phyloP scores from a whole-genome alignment of 1,140 invertebrate genomes.

The Achatina immaculata region DNA sequence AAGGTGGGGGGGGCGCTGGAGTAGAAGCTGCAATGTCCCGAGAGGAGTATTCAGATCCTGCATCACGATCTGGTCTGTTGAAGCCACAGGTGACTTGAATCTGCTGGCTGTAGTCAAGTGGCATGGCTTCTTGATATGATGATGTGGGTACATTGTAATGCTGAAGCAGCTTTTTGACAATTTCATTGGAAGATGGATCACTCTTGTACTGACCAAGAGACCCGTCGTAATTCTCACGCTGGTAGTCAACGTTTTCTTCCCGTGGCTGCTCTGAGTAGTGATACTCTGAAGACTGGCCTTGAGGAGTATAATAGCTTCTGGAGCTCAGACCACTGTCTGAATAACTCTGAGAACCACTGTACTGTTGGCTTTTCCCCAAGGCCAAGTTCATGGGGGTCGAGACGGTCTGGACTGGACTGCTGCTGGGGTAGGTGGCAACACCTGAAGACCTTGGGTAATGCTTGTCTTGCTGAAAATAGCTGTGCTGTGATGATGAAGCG shows the following conservation, averaged over 20 bases:
- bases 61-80: background rate
- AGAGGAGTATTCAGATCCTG: background rate
- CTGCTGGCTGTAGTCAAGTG: slow-evolving; percentile 19
- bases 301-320: slow-evolving; percentile 5
- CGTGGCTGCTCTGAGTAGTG: background rate
- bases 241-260: background rate
- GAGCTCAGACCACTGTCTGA: background rate
- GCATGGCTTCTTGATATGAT: background rate
- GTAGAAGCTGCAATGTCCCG: background rate
- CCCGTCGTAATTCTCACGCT: background rate
- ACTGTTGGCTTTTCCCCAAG: slow-evolving; percentile 6
- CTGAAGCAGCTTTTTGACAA: slow-evolving; percentile 35
- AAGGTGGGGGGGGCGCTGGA: slow-evolving; percentile 23
- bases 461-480: slow-evolving; percentile 3
- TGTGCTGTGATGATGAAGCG: background rate
- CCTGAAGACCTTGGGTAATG: slow-evolving; percentile 3
- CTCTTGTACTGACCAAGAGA: background rate
- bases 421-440: background rate
- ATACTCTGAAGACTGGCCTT: background rate
- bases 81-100: background rate
- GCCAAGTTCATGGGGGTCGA: background rate
- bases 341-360: background rate
- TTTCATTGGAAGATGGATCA: slow-evolving; percentile 19
- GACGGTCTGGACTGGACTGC: background rate
- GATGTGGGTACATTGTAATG: slow-evolving; percentile 30